A percentile compares a stretch with the other conserved stretches of the same genome.
phyloP scores from a whole-genome alignment of 2,888 invertebrate species.

The Stramonita haemastoma region DNA sequence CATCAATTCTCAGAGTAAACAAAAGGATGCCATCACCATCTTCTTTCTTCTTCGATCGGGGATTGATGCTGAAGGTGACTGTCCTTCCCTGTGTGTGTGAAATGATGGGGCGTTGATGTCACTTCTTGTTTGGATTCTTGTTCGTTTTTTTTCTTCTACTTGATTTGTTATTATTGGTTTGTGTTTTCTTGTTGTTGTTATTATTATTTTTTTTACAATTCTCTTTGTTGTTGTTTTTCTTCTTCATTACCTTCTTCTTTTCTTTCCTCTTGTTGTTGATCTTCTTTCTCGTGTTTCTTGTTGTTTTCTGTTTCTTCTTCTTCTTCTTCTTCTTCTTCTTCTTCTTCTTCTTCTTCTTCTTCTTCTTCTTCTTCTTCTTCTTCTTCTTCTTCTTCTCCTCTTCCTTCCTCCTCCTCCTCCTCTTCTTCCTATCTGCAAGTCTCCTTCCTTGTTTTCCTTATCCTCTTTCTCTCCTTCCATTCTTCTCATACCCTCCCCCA shows the following conservation, averaged over 20 bases:
- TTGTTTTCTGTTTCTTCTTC: background rate
- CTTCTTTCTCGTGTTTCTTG: no score
- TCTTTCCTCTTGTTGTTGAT: background rate
- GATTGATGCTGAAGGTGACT: no score
- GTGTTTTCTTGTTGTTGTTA: no score
- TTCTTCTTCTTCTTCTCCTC: background rate
- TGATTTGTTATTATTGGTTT: no score
- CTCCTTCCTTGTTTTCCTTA: background rate
- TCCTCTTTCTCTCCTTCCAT: background rate
- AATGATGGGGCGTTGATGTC: no score
- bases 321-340: background rate
- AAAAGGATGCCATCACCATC: no score
- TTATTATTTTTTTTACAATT: background rate
- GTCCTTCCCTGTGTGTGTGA: no score
- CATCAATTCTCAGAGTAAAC: no score
- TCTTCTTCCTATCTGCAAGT: background rate
- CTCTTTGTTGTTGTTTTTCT: background rate
- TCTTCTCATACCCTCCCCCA: background rate
- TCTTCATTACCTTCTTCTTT: background rate
- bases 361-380: constrained; percentile 17
- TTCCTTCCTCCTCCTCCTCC: background rate
- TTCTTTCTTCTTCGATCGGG: no score
- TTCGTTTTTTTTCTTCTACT: no score
- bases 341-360: constrained; percentile 1
- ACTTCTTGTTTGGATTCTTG: no score